Conservation (phyloP, 2,888 invertebrate species). For the Cephus pygmeus region DNA sequence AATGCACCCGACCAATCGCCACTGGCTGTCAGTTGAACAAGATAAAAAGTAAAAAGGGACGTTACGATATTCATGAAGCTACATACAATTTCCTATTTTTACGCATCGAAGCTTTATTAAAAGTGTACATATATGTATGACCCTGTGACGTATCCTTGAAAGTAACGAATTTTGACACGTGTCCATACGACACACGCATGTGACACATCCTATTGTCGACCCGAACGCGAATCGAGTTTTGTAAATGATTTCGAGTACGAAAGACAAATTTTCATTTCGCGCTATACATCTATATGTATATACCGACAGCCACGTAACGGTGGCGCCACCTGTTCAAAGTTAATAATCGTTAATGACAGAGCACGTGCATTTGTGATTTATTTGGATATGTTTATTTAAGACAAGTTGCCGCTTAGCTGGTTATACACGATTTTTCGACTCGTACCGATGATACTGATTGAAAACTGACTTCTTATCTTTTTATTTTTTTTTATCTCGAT, state of each 20-base stretch:
- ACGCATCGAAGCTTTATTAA: neutral
- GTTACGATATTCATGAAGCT: constrained; percentile 3
- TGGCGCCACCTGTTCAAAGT: neutral
- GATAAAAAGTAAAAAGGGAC: neutral
- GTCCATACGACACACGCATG: neutral
- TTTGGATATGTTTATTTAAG: neutral
- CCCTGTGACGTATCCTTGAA: neutral
- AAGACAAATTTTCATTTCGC: neutral
- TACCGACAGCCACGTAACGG: neutral
- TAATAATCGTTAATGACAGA: neutral
- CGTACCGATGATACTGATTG: no score
- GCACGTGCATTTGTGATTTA: neutral
- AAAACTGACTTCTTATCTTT: neutral
- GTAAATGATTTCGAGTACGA: neutral
- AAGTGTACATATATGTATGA: neutral
- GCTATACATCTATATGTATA: no score
- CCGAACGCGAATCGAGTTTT: neutral
- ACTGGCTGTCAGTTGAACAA: constrained; percentile 7
- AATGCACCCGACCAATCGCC: constrained; percentile 15
- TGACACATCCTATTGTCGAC: neutral
- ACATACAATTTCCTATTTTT: constrained; percentile 20
- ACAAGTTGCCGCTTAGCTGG: neutral
- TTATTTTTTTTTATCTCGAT: neutral
- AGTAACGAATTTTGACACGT: neutral
- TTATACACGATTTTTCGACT: neutral